Conservation (phyloP, 2,888 invertebrate genomes). For the Scaptomyza reducta region DNA sequence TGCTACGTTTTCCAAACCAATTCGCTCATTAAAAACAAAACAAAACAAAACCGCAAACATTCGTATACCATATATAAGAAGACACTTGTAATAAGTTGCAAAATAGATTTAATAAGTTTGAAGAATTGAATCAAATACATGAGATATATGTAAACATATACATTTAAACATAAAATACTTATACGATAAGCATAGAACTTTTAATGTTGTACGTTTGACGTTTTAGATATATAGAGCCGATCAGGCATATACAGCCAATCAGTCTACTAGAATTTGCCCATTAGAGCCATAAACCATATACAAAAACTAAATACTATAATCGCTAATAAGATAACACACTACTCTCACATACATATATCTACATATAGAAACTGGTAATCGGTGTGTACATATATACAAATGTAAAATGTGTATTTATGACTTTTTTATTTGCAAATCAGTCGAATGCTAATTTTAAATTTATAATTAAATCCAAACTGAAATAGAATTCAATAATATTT, state of each 20-base stretch:
- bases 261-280: constrained; percentile 47
- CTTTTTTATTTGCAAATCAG: constrained; percentile 23
- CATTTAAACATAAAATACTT: constrained; percentile 17
- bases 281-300: constrained; percentile 33
- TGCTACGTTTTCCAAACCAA: constrained; percentile 17
- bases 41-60: constrained; percentile 67
- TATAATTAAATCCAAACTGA: constrained; percentile 29
- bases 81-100: constrained; percentile 68
- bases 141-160: constrained; percentile 15
- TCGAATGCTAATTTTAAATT: constrained; percentile 28
- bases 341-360: constrained; percentile 1
- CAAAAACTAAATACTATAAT: constrained; percentile 17
- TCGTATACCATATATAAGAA: constrained; percentile 68
- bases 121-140: constrained; percentile 35
- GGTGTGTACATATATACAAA: constrained; percentile 18
- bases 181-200: constrained; percentile 34
- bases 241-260: constrained; percentile 52
- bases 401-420: constrained; percentile 28
- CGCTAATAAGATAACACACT: constrained; percentile 18
- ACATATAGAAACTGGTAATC: constrained; percentile 24
- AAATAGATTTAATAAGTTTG: constrained; percentile 46
- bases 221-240: constrained; percentile 52
- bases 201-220: constrained; percentile 72
- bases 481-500: constrained; percentile 56
- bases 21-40: constrained; percentile 27